phyloP scores from a whole-genome alignment of 2,113 vertebrate genomes.

The Clupea harengus region DNA sequence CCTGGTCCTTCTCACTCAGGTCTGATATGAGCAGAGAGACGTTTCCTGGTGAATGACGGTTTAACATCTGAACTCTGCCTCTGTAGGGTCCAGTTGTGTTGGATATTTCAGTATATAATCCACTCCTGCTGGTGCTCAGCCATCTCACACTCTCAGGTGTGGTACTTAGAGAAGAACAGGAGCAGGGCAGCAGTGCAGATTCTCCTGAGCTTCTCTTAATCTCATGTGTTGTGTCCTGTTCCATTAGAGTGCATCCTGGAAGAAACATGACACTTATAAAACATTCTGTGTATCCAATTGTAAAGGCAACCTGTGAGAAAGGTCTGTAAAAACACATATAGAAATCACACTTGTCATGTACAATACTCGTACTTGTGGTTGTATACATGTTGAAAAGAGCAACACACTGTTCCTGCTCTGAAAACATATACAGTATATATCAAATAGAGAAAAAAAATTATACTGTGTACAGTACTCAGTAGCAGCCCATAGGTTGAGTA shows the following conservation, averaged over 20 bases:
- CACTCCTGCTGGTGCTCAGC: not conserved
- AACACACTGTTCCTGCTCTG: too few species aligned
- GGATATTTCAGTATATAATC: not conserved
- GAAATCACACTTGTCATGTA: too few species aligned
- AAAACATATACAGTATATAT: too few species aligned
- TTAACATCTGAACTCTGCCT: not conserved
- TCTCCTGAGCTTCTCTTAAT: not conserved
- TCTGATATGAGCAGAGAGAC: not conserved
- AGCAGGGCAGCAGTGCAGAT: not conserved
- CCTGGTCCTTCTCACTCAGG: not conserved
- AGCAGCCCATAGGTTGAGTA: too few species aligned
- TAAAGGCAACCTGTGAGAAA: too few species aligned
- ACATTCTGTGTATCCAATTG: not conserved
- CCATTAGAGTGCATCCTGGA: not conserved
- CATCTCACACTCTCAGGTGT: not conserved
- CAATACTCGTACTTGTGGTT: too few species aligned
- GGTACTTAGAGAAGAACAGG: not conserved
- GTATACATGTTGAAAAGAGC: too few species aligned
- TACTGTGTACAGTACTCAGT: too few species aligned
- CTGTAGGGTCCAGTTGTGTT: not conserved
- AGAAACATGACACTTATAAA: not conserved
- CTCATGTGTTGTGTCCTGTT: not conserved
- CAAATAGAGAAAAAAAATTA: too few species aligned
- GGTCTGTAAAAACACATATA: too few species aligned
- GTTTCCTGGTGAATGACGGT: not conserved